Base-by-base conservation (phyloP, 2,797 vertebrate genomes). In the Anguilla pacifica region DNA sequence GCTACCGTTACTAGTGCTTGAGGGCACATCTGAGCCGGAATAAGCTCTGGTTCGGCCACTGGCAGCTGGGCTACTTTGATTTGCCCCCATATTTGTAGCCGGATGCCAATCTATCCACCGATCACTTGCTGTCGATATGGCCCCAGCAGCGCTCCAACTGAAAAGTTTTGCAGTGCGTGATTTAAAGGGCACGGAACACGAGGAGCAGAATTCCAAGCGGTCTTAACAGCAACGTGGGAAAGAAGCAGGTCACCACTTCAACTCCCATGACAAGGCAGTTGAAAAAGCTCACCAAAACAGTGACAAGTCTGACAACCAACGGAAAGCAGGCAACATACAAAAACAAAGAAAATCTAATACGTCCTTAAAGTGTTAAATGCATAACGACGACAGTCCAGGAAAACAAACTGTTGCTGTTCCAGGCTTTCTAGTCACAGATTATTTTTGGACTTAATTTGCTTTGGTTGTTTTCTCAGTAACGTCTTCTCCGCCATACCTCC, bases 21-120 rank as follows among this genome's bases (percentile, higher is more conserved):
- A 97, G 72, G 97, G 97, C 51, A 98, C 91, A 86, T 98, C 98
- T 55, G 98, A 98, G 91, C 98, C 97, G 83, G 98, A 99, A 91
- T 97, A 99, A 87, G 97, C 97, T 90, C 98, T 96, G 91, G 97
- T 96, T 91, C 98, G 97, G 92, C 97, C 96, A 88, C 96, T 96
- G 70, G 95, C 95, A 17, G 94, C 95, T 6, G 97, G 96, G 93
- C 94, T 97, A 93, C 97, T 99, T 95, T 97, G 98, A 91, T 97
- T 98, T 53, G 95, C 95, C 90, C 98, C 97, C 98, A 98, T 99
- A 2, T 35, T 72, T 39, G 35, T 49, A 70, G 77, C 35, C 49
- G 53, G n/a, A 55, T 55, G 53, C n/a, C 82, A 57, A 57, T 55
- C 49, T 81, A 22, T 81, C 35, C 77, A 25, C 43, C 43, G 77